phyloP scores from a whole-genome alignment of 2,113 vertebrate genomes.

The Ellobius talpinus region DNA sequence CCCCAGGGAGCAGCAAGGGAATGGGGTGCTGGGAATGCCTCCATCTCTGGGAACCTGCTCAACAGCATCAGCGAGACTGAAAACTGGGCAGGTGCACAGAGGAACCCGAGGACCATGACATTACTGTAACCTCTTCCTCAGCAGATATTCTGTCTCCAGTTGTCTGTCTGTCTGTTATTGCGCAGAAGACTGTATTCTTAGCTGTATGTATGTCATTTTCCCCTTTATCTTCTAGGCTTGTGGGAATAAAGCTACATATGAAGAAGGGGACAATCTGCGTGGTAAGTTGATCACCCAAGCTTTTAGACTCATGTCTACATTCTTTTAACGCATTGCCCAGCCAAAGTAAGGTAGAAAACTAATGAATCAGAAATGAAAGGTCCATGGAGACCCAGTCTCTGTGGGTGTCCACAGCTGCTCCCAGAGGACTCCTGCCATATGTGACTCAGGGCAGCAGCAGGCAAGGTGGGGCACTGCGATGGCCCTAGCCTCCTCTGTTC shows the following conservation, averaged over 20 bases:
- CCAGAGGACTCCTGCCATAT: not conserved
- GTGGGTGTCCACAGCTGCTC: not conserved
- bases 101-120: not conserved
- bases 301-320: not conserved
- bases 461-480: rapidly evolving
- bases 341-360: not conserved
- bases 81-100: not conserved
- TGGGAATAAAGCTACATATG: not conserved
- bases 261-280: not conserved
- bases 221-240: not conserved
- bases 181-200: not conserved
- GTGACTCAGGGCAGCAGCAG: not conserved
- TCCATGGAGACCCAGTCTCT: not conserved
- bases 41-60: not conserved
- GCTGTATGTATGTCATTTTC: not conserved
- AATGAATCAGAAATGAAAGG: not conserved
- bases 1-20: not conserved
- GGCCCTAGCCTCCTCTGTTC: not conserved
- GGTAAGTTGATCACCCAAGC: slow-evolving; percentile 55
- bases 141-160: not conserved
- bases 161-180: not conserved
- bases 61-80: not conserved
- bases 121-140: not conserved
- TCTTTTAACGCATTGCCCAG: not conserved
- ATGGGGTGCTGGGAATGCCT: not conserved